Base-by-base conservation (phyloP, 2,113 vertebrate genomes). In the Rhabdomys dilectus region DNA sequence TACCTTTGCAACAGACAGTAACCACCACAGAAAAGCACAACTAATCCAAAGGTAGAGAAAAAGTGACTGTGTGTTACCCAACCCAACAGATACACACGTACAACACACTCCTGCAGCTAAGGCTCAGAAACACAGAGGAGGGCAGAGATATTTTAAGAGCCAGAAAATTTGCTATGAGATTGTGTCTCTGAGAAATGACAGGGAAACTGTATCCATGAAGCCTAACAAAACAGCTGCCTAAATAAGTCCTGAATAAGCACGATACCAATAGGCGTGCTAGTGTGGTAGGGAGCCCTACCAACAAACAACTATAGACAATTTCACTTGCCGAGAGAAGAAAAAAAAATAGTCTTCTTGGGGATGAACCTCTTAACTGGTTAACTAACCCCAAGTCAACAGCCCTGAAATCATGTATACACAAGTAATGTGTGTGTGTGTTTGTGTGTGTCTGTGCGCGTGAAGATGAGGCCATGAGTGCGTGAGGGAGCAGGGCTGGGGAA, bases 261-360 rank as follows among this genome's bases (percentile, higher is more conserved):
- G 31, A 10, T 5, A 11, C n/a, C 58, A 45, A 7, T 0, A 11
- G 81, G 62, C 13, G 39, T 3, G 39, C 81, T 19, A 26, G 17
- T 45, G 15, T 45, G 39, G 73, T 4, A 73, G 39, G 72, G 39
- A 68, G 7, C 3, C 39, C 58, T 42, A 31, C 15, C 24, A 58
- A 17, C 22, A 60, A 53, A 58, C 51, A 8, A 62, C 56, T 16
- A 5, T 0, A 60, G 21, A 3, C 36, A 58, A 7, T 4, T 58
- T 39, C 4, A 3, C 80, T 62, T 29, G n/a, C 24, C 29, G 58
- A 62, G n/a, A 82, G 36, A 82, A 24, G n/a, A 11, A 22, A n/a
- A 80, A 80, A 80, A 58, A 84, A 39, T 13, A 17, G 22, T 62
- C n/a, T 31, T 64, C 58, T 26, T 26, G 39, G 12, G 58, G 39